Base-by-base conservation (phyloP, 2,888 invertebrate species). In the Chaetogeoica ovagalla region DNA sequence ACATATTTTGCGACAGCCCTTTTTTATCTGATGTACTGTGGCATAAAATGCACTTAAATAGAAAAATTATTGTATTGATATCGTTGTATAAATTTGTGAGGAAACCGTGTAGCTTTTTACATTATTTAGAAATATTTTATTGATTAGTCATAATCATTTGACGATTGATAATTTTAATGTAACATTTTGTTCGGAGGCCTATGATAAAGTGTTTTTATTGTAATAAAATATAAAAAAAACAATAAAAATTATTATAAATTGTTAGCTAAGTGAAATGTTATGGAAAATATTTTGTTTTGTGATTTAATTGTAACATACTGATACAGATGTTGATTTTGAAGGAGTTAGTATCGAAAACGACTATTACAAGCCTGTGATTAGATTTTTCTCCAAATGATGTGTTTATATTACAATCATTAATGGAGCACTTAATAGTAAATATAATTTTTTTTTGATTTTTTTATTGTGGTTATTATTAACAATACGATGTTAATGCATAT, bases 41-140 rank as follows among this genome's bases (percentile, higher is more conserved):
- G 65, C 57, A 74, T 74, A 74, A 65, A 68, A 75, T 68, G 75
- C 75, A 75, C 74, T 55, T 74, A 65, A 57, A 74, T 74, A 74
- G 74, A 74, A 17, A 62, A 65, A 75, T 68, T 71, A 68, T 79
- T 79, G 55, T 71, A 70, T 43, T 55, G 19, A 43, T 71, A 69
- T 79, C 52, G 63, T 79, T 63, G 43, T 77, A 69, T 69, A 60
- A 52, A 30, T 63, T 70, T 71, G 63, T n/a, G 59, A 68, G 59
- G n/a, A 59, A 75, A 59, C 43, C 30, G 66, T 68, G 66, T 75
- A 75, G 66, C 43, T 75, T 68, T 55, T 75, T 68, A 75, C 66
- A 66, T 48, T 43, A 13, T 68, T 68, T 68, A 75, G 66, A 75
- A 66, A 55, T 62, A 30, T 69, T 74, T 77, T 70, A 79, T 79